phyloP scores from a whole-genome alignment of 2,113 vertebrate genomes.

The Peromyscus polionotus region DNA sequence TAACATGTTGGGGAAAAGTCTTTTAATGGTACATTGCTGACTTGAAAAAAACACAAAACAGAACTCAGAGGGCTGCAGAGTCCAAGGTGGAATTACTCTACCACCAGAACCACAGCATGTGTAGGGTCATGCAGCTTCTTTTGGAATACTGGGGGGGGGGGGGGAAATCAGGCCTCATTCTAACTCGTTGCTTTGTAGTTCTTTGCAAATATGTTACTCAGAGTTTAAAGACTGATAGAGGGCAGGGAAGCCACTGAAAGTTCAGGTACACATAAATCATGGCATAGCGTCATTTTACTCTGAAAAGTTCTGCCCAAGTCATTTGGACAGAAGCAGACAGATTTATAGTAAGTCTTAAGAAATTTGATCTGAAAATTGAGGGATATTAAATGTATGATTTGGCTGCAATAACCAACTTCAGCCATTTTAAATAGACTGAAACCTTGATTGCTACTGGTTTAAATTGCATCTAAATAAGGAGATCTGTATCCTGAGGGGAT shows the following conservation, averaged over 20 bases:
- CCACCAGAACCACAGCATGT: background rate
- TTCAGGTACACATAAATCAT: conserved; percentile 71
- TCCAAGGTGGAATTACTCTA: background rate
- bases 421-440: conserved; percentile 14
- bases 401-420: conserved; percentile 3
- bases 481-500: background rate
- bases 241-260: conserved; percentile 32
- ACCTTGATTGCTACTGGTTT: conserved; percentile 30
- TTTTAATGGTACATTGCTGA: background rate
- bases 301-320: conserved; percentile 48
- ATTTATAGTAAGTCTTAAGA: conserved; percentile 64
- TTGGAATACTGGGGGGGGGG: background rate
- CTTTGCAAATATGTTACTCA: background rate
- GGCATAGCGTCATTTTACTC: conserved; percentile 47
- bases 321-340: conserved; percentile 8
- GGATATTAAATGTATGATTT: conserved; percentile 57
- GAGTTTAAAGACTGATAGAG: conserved; percentile 60
- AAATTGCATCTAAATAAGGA: conserved; percentile 58
- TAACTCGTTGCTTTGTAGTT: conserved; percentile 24
- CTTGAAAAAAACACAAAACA: background rate
- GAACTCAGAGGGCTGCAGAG: background rate
- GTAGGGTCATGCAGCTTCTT: background rate
- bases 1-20: background rate
- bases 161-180: conserved; percentile 1
- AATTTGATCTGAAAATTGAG: conserved; percentile 64